phyloP scores from a whole-genome alignment of 1,140 invertebrate species.

The Ephestia elutella region DNA sequence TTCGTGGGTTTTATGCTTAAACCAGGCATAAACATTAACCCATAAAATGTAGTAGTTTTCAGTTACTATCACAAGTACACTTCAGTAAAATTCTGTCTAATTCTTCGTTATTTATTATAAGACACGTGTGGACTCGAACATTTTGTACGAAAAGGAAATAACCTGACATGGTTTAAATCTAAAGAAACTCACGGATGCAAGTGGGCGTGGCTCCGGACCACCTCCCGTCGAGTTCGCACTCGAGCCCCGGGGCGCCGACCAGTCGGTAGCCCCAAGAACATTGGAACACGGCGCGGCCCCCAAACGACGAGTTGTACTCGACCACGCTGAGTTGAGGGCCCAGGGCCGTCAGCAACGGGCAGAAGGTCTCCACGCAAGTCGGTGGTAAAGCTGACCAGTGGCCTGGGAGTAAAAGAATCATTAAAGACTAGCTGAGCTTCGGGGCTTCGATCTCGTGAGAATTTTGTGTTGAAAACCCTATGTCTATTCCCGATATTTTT shows the following conservation, averaged over 20 bases:
- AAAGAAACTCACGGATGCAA: slow-evolving; percentile 69
- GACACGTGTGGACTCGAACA: too few relatives aligned
- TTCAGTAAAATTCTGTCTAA: too few relatives aligned
- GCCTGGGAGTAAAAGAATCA: slow-evolving; percentile 60
- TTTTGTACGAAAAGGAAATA: too few relatives aligned
- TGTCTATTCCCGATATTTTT: too few relatives aligned
- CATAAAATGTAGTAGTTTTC: too few relatives aligned
- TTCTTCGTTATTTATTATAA: too few relatives aligned
- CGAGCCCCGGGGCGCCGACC: slow-evolving; percentile 81
- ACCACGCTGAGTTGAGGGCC: slow-evolving; percentile 73
- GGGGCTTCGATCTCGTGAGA: too few relatives aligned
- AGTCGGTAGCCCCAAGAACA: slow-evolving; percentile 89
- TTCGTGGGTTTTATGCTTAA: too few relatives aligned
- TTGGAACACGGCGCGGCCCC: slow-evolving; percentile 83
- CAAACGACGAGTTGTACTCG: slow-evolving; percentile 75
- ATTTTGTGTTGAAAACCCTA: too few relatives aligned
- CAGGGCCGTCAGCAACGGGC: slow-evolving; percentile 77
- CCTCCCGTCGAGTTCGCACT: slow-evolving; percentile 83
- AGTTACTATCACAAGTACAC: too few relatives aligned
- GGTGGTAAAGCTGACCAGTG: slow-evolving; percentile 85
- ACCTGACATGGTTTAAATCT: neutral
- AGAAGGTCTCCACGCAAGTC: slow-evolving; percentile 82
- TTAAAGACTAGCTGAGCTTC: too few relatives aligned
- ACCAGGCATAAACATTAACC: too few relatives aligned
- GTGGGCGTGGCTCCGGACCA: slow-evolving; percentile 86